Evolutionary conservation across 1,140 invertebrate genomes (phyloP), one percentile per base, ranked within the genome.

Genomic region (Saccostrea glomerata): DNA sequence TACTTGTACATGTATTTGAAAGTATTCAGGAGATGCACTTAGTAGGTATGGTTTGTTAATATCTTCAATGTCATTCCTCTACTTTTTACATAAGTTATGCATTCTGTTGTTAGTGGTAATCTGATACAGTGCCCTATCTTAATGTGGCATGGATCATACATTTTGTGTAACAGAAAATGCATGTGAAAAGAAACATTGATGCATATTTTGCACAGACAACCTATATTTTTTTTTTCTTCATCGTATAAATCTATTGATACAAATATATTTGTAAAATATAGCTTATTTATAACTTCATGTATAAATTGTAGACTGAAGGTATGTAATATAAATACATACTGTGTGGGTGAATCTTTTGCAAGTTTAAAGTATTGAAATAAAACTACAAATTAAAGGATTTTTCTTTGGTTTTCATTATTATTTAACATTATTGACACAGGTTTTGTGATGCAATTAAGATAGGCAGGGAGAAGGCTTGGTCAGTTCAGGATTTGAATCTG

Each of bases 291-390:
- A 15, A 47, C 5, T 47, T 47, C 47, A 47, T 47, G 47, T 47
- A 47, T 47, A 47, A 47, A 47, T 30, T 77, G 70, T 77, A 77
- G 70, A 30, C 23, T 13, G 9, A 77, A 3, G 25, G 70, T 77
- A 77, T 30, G 25, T 77, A 30, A 15, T 36, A 17, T 25, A 13
- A 7, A 36, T 77, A 77, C 70, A 36, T 77, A 77, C 70, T 12
- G 25, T 77, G 70, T 36, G 70, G 70, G 70, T 77, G 30, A 36
- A 15, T 40, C 47, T 36, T 77, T 77, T 77, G 70, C 70, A 77
- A 77, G 25, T 77, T 77, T 77, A 77, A 30, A 77, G 25, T 77
- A 77, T 77, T 30, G 60, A 66, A 66, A 66, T 66, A 66, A 66
- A 66, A n/a, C 23, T 66, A 23, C 20, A 77, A 77, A 77, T 77